Conservation (phyloP, 2,888 invertebrate genomes). For the Polyommatus iphigenia region DNA sequence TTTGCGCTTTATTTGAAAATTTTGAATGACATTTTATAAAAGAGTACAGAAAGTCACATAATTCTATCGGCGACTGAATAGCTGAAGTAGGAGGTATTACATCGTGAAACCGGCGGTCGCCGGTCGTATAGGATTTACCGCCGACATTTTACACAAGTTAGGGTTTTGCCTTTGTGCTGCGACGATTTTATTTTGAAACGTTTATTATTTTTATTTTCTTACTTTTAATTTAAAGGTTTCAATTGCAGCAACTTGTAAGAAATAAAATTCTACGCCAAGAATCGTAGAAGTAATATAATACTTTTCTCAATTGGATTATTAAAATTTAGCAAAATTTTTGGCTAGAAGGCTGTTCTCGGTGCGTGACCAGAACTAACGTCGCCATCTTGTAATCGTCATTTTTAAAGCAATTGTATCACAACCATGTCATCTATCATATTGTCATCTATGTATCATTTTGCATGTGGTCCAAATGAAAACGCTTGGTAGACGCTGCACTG, state of each 20-base stretch:
- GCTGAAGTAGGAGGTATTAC: conserved; percentile 35
- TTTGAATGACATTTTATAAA: neutral
- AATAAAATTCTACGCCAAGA: too few species aligned
- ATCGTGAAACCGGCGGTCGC: conserved; percentile 38
- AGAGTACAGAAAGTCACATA: conserved; percentile 35
- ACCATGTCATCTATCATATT: too few species aligned
- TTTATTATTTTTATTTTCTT: neutral
- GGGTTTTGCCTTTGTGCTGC: conserved; percentile 33
- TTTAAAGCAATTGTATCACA: too few species aligned
- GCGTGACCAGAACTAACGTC: too few species aligned
- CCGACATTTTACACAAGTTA: conserved; percentile 37
- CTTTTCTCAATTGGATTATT: too few species aligned
- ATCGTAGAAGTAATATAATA: too few species aligned
- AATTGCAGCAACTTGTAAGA: neutral
- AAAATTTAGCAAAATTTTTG: too few species aligned
- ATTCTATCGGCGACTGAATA: conserved; percentile 35
- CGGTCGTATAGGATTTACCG: conserved; percentile 41
- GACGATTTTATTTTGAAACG: conserved; percentile 28
- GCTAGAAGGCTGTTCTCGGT: too few species aligned
- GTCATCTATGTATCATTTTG: too few species aligned
- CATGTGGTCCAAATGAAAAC: too few species aligned
- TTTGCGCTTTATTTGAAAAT: neutral
- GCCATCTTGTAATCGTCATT: too few species aligned
- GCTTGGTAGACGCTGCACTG: too few species aligned
- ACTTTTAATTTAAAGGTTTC: neutral